Conservation (phyloP, 2,797 vertebrate genomes). For the Sylvia borin region DNA sequence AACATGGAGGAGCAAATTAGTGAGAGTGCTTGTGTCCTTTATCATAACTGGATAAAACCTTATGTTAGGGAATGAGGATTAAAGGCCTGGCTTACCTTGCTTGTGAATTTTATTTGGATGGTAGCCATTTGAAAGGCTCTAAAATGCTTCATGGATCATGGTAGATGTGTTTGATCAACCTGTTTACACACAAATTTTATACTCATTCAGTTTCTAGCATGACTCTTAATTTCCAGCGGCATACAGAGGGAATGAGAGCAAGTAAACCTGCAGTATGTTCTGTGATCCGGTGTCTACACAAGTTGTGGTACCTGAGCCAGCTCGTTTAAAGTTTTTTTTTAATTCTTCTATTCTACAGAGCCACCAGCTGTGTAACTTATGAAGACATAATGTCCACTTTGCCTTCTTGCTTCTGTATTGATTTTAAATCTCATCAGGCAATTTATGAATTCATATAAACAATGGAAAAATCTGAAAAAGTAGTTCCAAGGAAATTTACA, state of each 20-base stretch:
- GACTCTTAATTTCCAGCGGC: neutral
- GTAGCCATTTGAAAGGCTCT: neutral
- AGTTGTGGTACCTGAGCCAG: neutral
- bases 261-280: neutral
- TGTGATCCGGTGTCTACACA: neutral
- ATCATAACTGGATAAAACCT: neutral
- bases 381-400: neutral
- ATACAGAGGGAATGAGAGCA: neutral
- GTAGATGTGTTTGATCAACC: neutral
- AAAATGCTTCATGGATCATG: neutral
- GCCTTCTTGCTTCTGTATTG: neutral
- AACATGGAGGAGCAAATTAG: neutral
- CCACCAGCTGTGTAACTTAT: neutral
- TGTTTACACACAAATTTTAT: neutral
- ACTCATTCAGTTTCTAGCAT: neutral
- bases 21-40: neutral
- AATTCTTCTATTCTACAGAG: neutral
- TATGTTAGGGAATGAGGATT: neutral
- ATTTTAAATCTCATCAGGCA: neutral
- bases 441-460: neutral
- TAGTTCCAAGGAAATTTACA: neutral
- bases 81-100: neutral
- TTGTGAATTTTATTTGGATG: neutral
- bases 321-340: neutral
- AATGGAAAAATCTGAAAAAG: neutral